A percentile compares a stretch with the other conserved stretches of the same genome.
phyloP scores from a whole-genome alignment of 2,797 vertebrate genomes.

The Neostethus bicornis region DNA sequence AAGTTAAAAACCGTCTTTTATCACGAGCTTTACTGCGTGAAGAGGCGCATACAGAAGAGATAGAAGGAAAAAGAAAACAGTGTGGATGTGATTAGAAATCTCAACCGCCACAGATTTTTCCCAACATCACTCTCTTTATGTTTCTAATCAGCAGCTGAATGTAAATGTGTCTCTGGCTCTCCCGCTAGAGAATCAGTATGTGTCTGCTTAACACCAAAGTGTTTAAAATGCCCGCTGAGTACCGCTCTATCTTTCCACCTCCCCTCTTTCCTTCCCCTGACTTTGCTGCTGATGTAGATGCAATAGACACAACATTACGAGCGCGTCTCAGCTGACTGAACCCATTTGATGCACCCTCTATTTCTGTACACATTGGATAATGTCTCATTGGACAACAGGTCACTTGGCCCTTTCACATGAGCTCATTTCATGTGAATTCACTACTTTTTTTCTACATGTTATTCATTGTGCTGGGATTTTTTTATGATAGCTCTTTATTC shows the following conservation, averaged over 20 bases:
- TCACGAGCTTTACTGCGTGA: constrained; percentile 31
- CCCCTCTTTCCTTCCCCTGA: constrained; percentile 25
- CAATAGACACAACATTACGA: constrained; percentile 66
- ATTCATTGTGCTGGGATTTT: constrained; percentile 56
- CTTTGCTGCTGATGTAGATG: constrained; percentile 59
- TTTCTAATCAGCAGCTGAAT: constrained; percentile 69
- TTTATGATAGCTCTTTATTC: constrained; percentile 61
- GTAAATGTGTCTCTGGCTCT: constrained; percentile 65
- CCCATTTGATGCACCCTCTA: constrained; percentile 69
- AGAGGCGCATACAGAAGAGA: constrained; percentile 4
- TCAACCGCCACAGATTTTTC: constrained; percentile 44
- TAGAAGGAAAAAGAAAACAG: constrained; percentile 13
- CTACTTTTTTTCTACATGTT: constrained; percentile 56
- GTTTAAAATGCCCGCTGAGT: constrained; percentile 76
- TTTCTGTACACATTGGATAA: constrained; percentile 63
- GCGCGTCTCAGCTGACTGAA: constrained; percentile 79
- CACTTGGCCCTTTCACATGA: constrained; percentile 53
- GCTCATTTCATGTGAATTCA: constrained; percentile 69
- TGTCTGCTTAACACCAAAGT: constrained; percentile 62
- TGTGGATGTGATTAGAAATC: constrained; percentile 44
- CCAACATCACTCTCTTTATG: constrained; percentile 60
- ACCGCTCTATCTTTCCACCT: constrained; percentile 34
- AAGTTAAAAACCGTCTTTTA: constrained; percentile 35
- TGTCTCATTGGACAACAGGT: constrained; percentile 62
- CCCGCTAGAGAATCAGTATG: constrained; percentile 67